Evolutionary conservation across 2,888 invertebrate genomes (phyloP), one percentile per base, ranked within the genome.

Genomic region (Drosophila merina): DNA sequence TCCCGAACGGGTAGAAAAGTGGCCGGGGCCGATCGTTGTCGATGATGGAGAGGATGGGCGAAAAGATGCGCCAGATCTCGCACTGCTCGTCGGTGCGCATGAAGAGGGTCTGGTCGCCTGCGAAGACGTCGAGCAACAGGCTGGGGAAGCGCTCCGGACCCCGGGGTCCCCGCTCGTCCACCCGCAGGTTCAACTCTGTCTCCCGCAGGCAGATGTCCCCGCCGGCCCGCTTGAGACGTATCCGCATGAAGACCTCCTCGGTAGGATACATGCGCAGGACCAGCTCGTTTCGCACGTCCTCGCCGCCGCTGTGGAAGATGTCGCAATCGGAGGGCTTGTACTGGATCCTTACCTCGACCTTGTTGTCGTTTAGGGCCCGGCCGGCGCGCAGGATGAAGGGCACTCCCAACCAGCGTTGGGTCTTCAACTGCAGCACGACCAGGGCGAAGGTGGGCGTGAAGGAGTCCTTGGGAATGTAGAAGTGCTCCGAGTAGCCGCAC

Each of bases 31-130:
- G 70, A 2, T 88, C 76, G 0, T 42, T 8, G 12, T 84, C 86
- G n/a, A 88, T 68, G 1, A 8, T 38, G 6, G 14, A 8, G 2
- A 84, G 60, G 0, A 76, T 64, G 0, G 57, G 78, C 0, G 84
- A 75, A 26, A 84, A 86, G 8, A 84, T 88, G 5, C 84, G 86
- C 88, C 86, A 84, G 10, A 88, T 78, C 45, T 84, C 84, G 44
- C 73, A 75, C 45, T 84, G 81, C 28, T 84, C 84, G 36, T 88
- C 88, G 49, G 73, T 74, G 50, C 84, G 86, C 86, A 86, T 88
- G 30, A 83, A 84, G n/a, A 78, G 56, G 51, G 80, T 71, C 55
- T 88, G 84, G 12, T 76, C 69, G 48, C 84, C 88, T 1, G 62
- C 58, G 6, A 84, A 67, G 0, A 88, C 50, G 28, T 84, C 84